Conservation (phyloP, 2,797 vertebrate genomes). For the Platalea minor region DNA sequence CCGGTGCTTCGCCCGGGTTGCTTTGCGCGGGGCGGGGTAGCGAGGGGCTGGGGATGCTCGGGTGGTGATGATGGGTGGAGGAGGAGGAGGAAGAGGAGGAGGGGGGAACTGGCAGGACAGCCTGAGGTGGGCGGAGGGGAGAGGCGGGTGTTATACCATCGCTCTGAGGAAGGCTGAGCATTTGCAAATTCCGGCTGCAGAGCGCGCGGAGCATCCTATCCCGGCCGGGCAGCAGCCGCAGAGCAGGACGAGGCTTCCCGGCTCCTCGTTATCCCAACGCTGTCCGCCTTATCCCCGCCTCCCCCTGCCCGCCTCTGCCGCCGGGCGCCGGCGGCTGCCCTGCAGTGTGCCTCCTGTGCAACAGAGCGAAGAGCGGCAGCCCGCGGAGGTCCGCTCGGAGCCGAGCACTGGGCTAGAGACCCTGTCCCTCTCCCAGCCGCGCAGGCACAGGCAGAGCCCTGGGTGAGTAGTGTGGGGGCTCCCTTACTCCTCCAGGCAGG, state of each 20-base stretch:
- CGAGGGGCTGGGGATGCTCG: neutral
- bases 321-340: neutral
- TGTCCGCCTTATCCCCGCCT: neutral
- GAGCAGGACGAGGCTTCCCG: neutral
- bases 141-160: conserved; percentile 78
- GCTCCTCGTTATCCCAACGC: neutral
- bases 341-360: neutral
- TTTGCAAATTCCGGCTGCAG: conserved; percentile 73
- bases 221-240: conserved; percentile 37
- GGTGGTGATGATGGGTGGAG: neutral
- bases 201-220: conserved; percentile 67
- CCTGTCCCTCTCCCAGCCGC: neutral
- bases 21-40: neutral
- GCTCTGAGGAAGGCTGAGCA: conserved; percentile 78
- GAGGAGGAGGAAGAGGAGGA: neutral
- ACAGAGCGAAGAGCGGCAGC: neutral
- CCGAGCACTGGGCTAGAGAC: neutral
- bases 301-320: neutral
- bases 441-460: conserved; percentile 19
- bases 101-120: conserved; percentile 73
- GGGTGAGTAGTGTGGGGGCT: conserved; percentile 30
- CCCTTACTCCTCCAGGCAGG: neutral
- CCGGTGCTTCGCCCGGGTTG: neutral
- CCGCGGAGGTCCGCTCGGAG: neutral
- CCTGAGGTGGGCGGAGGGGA: conserved; percentile 47